Conservation (phyloP, 2,113 vertebrate species). For the Oryzias melastigma region DNA sequence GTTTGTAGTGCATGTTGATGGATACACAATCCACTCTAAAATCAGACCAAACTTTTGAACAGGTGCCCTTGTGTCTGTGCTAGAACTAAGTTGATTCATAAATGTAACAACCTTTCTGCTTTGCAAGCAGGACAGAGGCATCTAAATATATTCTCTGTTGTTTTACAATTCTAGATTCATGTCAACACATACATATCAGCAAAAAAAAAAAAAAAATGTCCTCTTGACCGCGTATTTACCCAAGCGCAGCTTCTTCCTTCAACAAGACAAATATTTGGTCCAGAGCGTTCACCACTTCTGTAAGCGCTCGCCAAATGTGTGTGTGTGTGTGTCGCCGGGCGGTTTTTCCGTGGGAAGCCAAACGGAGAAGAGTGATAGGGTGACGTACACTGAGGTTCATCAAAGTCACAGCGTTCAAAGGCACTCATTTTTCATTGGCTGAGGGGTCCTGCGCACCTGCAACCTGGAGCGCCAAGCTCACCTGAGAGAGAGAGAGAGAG, state of each 20-base stretch:
- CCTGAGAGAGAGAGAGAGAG: constrained; percentile 44
- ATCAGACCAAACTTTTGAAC: too few relatives aligned
- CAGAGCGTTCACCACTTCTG: constrained; percentile 27
- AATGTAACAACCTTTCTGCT: constrained; percentile 14
- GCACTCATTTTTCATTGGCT: constrained; percentile 97
- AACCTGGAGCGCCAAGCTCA: constrained; percentile 82
- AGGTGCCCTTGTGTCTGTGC: too few relatives aligned
- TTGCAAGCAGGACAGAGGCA: constrained; percentile 14
- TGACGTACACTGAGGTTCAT: constrained; percentile 88
- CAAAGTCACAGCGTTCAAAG: constrained; percentile 91
- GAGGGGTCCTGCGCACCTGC: constrained; percentile 85
- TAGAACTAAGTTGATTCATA: too few relatives aligned
- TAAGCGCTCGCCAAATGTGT: constrained; percentile 56
- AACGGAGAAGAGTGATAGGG: constrained; percentile 99
- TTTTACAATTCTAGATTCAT: constrained; percentile 6
- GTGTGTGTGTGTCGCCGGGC: constrained; percentile 58
- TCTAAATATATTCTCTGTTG: neutral
- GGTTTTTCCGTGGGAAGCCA: constrained; percentile 88
- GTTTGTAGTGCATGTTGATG: neutral
- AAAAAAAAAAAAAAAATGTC: constrained; percentile 34
- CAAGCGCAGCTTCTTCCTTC: constrained; percentile 87
- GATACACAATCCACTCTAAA: neutral
- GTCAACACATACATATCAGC: constrained; percentile 21
- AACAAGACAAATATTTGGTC: constrained; percentile 93
- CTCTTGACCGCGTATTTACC: constrained; percentile 75